These are phyloP conservation scores for Limnephilus marmoratus DNA, from an alignment of 2,888 invertebrate species.

Conservation along the genomic window DNA sequence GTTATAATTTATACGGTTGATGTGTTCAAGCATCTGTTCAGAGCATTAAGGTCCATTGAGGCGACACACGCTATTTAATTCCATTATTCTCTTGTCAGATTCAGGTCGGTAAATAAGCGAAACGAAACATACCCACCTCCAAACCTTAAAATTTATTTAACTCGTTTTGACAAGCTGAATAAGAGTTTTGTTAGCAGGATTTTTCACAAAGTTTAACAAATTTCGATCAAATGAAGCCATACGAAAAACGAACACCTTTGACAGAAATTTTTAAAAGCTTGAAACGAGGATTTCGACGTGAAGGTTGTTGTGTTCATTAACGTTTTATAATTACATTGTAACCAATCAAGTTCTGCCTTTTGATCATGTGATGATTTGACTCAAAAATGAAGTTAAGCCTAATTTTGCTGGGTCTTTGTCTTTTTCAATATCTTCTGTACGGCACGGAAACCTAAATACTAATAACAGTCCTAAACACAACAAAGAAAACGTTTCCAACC, in stretches of 20 bases:
- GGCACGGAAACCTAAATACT: no score
- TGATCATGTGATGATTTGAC: not conserved
- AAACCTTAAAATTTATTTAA: not conserved
- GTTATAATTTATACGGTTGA: not conserved
- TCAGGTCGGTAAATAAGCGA: conserved; percentile 4
- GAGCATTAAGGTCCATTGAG: not conserved
- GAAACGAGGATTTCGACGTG: not conserved
- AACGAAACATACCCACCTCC: not conserved
- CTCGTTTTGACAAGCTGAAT: not conserved
- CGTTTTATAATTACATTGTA: not conserved
- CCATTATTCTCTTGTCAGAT: conserved; percentile 23
- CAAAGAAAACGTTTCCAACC: no score
- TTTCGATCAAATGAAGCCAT: not conserved
- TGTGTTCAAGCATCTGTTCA: not conserved
- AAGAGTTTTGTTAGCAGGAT: not conserved
- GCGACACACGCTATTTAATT: conserved; percentile 22
- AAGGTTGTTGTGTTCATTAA: not conserved
- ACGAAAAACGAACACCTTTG: not conserved
- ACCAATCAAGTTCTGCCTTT: not conserved
- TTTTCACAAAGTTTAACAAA: not conserved
- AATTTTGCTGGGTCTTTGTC: not conserved
- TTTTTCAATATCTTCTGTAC: no score
- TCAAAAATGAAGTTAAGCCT: not conserved
- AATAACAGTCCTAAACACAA: no score
- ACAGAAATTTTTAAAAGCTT: not conserved